A percentile compares a stretch with the other conserved stretches of the same genome.
phyloP scores from a whole-genome alignment of 2,113 vertebrate genomes.

The cattle (Bos taurus) region DNA sequence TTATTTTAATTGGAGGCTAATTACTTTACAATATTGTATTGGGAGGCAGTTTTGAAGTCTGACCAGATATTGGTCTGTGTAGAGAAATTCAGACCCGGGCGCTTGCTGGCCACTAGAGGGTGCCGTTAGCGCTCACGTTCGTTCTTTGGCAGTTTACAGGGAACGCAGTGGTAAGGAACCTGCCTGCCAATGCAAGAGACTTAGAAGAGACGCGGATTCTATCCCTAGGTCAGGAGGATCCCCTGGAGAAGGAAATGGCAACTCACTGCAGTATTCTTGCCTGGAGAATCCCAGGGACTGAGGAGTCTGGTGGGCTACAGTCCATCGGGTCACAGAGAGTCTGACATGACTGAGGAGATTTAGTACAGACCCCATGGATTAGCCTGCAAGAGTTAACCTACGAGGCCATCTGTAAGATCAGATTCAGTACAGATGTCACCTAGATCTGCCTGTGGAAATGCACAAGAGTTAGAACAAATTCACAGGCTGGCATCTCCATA shows the following conservation, averaged over 20 bases:
- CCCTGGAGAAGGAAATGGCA: background rate
- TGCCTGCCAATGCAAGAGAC: background rate
- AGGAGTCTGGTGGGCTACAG: background rate
- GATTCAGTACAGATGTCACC: background rate
- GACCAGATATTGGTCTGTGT: fast-evolving
- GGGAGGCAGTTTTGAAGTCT: background rate
- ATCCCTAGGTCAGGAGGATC: background rate
- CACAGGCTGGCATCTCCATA: fast-evolving
- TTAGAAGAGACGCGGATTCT: fast-evolving
- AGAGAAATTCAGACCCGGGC: background rate
- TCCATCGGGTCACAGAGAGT: background rate
- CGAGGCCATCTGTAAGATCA: background rate
- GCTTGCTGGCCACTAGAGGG: background rate
- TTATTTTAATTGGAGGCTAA: no score
- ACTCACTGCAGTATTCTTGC: background rate
- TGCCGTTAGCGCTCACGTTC: background rate
- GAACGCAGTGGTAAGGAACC: background rate
- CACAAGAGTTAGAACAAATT: background rate
- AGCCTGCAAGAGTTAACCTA: background rate
- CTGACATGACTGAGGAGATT: background rate
- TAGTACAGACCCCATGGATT: background rate
- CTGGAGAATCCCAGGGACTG: background rate
- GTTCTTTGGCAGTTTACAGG: background rate
- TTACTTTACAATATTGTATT: no score
- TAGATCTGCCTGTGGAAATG: background rate